Evolutionary conservation across 2,113 vertebrate genomes (phyloP), one percentile per base, ranked within the genome.

Genomic region (Takifugu flavidus): DNA sequence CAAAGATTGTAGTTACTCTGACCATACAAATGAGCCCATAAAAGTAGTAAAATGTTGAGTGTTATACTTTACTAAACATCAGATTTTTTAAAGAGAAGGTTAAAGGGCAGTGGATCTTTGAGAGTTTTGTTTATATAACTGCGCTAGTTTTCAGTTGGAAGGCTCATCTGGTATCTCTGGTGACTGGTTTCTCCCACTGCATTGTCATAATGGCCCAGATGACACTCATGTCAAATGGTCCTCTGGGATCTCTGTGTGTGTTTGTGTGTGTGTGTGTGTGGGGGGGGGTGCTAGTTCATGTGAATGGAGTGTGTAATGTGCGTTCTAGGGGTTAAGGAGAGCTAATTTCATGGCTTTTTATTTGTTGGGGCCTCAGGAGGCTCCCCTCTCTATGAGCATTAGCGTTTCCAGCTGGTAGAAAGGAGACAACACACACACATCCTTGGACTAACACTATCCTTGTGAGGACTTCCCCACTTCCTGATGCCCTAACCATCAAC

Each of bases 301-400:
- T 51, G 34, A 11, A 11, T 8, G 34, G 34, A 11, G 58, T 57
- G 61, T 51, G 54, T 39, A n/a, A 54, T n/a, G 2, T 46, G 34
- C 26, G 49, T 43, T 43, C 29, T 47, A 13, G 25, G 6, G 89
- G 89, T 88, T 90, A 87, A 90, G 73, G 85, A 72, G 88, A 90
- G 85, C 87, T 88, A 88, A 90, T 90, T 91, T 91, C 89, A 89
- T 67, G 79, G 73, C 84, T 87, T 77, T 90, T 90, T 89, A 89
- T 91, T 86, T 86, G 72, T 62, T 20, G 51, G 58, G 69, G 81
- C 89, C 90, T 84, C 90, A 74, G 62, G 87, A 82, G 78, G 81
- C 78, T 45, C 55, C 70, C 72, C 75, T 67, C 79, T 86, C 68
- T 65, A 65, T 80, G 74, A 86, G 80, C 80, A 84, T 86, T 82